Conservation (phyloP, 2,888 invertebrate genomes). For the Argyra leucocephala region DNA sequence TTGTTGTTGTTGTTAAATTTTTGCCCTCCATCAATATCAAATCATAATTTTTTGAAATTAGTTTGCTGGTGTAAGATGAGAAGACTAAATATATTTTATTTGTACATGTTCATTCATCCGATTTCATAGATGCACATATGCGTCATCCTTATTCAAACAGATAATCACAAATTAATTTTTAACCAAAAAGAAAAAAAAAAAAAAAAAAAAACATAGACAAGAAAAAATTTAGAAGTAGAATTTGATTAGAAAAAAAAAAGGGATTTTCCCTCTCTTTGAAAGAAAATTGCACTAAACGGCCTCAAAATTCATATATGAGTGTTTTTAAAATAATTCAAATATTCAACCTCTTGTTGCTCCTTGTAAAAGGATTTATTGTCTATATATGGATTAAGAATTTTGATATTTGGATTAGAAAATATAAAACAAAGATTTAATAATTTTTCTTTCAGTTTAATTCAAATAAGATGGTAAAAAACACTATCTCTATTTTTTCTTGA, state of each 20-base stretch:
- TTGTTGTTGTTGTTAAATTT: too few species aligned
- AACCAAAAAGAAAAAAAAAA: conserved; percentile 23
- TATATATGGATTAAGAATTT: neutral
- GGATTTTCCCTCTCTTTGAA: conserved; percentile 10
- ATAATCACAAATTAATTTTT: conserved; percentile 44
- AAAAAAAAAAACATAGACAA: neutral
- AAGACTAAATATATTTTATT: neutral
- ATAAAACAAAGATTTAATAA: neutral
- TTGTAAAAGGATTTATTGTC: neutral
- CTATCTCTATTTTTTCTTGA: too few species aligned
- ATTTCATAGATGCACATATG: conserved; percentile 8
- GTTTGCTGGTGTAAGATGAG: too few species aligned
- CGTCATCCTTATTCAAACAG: conserved; percentile 30
- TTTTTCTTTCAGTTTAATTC: too few species aligned
- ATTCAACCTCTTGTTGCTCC: conserved; percentile 1
- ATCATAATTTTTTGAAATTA: neutral
- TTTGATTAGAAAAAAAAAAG: neutral
- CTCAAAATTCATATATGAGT: conserved; percentile 10
- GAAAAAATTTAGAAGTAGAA: conserved; percentile 12
- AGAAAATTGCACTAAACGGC: too few species aligned
- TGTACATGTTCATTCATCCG: neutral
- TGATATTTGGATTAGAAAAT: neutral
- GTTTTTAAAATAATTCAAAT: neutral
- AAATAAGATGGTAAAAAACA: too few species aligned
- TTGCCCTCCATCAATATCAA: neutral